Evolutionary conservation across 2,113 vertebrate species (phyloP).

Genomic region (Limnothrissa miodon): DNA sequence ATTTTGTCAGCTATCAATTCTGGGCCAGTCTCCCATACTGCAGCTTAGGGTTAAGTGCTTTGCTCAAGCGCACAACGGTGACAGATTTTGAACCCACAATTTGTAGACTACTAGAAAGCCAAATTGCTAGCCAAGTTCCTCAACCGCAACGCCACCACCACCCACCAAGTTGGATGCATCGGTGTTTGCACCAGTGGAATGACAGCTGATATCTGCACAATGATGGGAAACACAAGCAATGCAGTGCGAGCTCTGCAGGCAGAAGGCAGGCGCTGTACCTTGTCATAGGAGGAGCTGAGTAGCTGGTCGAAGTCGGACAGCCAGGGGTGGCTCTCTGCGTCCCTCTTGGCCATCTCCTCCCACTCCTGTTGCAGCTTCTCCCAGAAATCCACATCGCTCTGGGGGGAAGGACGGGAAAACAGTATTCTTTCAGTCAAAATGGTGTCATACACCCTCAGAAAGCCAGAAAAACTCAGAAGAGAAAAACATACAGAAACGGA

Average conservation of each 20-base stretch:
- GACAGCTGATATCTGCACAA: neutral
- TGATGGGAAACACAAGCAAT: slow-evolving; percentile 14
- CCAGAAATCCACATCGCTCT: slow-evolving; percentile 99
- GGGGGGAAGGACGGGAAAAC: slow-evolving; percentile 14
- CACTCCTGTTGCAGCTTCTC: slow-evolving; percentile 98
- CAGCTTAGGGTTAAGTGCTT: too few relatives aligned
- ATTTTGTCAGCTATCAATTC: too few relatives aligned
- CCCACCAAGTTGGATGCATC: too few relatives aligned
- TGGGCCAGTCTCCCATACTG: too few relatives aligned
- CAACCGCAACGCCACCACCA: too few relatives aligned
- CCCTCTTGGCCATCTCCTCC: slow-evolving; percentile 97
- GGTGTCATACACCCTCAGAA: too few relatives aligned
- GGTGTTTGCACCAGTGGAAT: neutral
- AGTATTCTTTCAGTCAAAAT: neutral
- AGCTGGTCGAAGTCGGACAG: slow-evolving; percentile 94
- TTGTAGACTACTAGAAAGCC: too few relatives aligned
- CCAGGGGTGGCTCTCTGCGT: slow-evolving; percentile 96
- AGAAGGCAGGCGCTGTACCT: slow-evolving; percentile 70
- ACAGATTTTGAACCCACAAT: too few relatives aligned
- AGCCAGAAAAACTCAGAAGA: neutral
- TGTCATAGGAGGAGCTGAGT: slow-evolving; percentile 84
- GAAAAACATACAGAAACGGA: too few relatives aligned
- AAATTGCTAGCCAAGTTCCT: too few relatives aligned
- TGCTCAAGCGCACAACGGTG: too few relatives aligned
- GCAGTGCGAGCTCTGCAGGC: neutral